These are phyloP conservation scores for Labeo calbasu DNA, from an alignment of 2,797 vertebrate genomes.

Conservation along the genomic window DNA sequence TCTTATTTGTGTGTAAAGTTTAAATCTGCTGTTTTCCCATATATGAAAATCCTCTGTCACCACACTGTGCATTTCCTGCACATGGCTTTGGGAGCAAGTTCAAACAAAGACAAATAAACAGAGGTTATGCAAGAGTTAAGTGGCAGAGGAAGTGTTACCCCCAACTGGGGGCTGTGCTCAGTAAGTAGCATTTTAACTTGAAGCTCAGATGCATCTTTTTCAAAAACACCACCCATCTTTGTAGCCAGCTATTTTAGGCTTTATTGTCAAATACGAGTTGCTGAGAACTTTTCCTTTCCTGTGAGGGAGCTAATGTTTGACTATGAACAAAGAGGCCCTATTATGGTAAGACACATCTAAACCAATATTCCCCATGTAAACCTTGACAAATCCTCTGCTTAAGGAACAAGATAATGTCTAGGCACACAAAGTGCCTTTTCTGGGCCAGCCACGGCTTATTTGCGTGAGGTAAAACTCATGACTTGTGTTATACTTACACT, in stretches of 20 bases:
- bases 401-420: conserved; percentile 26
- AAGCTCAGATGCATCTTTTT: conserved; percentile 32
- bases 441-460: conserved; percentile 28
- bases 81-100: conserved; percentile 38
- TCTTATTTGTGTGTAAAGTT: background rate
- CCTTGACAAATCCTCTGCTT: conserved; percentile 23
- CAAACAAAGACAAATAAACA: conserved; percentile 55
- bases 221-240: conserved; percentile 27
- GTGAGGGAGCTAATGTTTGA: conserved; percentile 22
- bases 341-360: conserved; percentile 41
- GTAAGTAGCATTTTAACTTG: conserved; percentile 36
- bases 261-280: conserved; percentile 35
- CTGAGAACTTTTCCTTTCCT: conserved; percentile 13
- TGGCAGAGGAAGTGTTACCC: conserved; percentile 40
- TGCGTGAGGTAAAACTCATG: conserved; percentile 58
- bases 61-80: conserved; percentile 39
- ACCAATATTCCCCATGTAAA: conserved; percentile 39
- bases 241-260: conserved; percentile 31
- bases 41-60: background rate
- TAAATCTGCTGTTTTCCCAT: conserved; percentile 14
- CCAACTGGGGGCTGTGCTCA: conserved; percentile 24
- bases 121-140: conserved; percentile 53
- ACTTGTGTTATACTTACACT: conserved; percentile 58
- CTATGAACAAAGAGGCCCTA: conserved; percentile 23
- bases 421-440: conserved; percentile 55